Conservation (phyloP, 2,888 invertebrate genomes). For the Archips xylosteana region DNA sequence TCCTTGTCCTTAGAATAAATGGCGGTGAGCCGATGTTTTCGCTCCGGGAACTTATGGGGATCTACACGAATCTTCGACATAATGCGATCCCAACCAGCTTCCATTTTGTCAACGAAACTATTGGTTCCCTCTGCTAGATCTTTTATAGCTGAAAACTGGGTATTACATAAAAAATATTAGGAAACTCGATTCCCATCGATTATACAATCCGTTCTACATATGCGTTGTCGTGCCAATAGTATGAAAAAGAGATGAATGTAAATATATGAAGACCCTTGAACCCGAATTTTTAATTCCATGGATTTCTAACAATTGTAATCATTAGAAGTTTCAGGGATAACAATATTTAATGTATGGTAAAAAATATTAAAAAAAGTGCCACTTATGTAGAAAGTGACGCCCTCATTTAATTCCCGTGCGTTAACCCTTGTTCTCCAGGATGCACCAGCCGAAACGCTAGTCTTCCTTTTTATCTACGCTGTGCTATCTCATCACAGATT, state of each 20-base stretch:
- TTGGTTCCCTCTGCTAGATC: conserved; percentile 87
- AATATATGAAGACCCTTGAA: not conserved
- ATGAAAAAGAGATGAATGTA: not conserved
- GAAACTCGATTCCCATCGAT: not conserved
- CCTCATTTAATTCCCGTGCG: too few species aligned
- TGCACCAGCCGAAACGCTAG: too few species aligned
- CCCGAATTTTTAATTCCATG: too few species aligned
- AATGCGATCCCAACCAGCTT: conserved; percentile 83
- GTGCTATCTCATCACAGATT: too few species aligned
- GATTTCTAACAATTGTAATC: too few species aligned
- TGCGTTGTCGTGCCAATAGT: not conserved
- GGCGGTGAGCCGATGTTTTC: conserved; percentile 93
- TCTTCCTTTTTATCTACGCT: too few species aligned
- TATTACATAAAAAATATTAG: conserved; percentile 37
- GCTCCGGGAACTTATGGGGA: conserved; percentile 89
- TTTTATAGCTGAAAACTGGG: conserved; percentile 87
- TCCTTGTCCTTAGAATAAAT: conserved; percentile 96
- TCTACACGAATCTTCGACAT: conserved; percentile 88
- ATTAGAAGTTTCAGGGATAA: too few species aligned
- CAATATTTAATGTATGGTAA: too few species aligned
- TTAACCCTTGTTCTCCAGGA: too few species aligned
- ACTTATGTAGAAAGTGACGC: too few species aligned
- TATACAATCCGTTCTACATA: not conserved
- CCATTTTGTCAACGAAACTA: conserved; percentile 83
- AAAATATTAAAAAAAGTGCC: too few species aligned